Conservation (phyloP, 2,113 vertebrate genomes). For the Rhabdomys dilectus region DNA sequence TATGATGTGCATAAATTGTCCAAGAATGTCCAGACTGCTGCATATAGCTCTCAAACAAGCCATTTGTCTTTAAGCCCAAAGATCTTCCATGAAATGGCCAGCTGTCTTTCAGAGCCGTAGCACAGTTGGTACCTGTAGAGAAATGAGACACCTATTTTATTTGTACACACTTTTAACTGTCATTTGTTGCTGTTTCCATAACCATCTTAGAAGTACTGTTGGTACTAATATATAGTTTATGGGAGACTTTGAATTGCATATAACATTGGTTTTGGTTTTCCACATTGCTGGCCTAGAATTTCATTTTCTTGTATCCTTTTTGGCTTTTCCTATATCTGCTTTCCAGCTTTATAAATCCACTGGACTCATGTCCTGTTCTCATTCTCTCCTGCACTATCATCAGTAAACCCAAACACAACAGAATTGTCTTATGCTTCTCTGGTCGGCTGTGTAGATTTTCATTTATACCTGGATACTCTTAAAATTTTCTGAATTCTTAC, state of each 20-base stretch:
- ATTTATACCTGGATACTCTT: neutral
- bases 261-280: neutral
- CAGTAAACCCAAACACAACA: neutral
- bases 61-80: neutral
- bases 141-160: neutral
- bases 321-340: neutral
- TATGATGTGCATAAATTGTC: neutral
- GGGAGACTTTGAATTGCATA: neutral
- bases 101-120: neutral
- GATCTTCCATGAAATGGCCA: neutral
- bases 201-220: neutral
- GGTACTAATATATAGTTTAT: neutral
- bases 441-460: neutral
- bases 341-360: neutral
- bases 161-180: neutral
- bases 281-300: neutral
- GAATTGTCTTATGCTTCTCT: neutral
- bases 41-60: neutral
- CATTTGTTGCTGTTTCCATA: neutral
- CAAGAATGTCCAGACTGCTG: rapidly evolving
- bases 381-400: neutral
- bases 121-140: neutral
- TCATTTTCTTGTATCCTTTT: neutral
- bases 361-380: neutral
- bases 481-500: neutral